Evolutionary conservation across 30 jellyfish, hydroid and myxozoan genomes (phyloP).

Genomic region (Aurelia sp.): DNA sequence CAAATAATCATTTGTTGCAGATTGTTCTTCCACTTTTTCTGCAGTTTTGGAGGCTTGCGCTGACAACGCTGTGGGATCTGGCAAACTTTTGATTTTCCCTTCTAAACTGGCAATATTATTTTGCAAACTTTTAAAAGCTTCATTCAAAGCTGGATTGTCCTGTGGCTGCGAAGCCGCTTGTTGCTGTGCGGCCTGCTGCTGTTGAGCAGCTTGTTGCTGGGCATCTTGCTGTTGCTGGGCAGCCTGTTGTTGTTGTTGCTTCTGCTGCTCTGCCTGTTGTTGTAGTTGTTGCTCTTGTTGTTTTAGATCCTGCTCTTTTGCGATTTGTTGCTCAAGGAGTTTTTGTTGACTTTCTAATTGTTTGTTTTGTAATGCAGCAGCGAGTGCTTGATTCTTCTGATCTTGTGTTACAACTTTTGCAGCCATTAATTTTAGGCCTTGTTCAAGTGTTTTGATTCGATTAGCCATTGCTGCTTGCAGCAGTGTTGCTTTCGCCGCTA

Average conservation of each 20-base stretch:
- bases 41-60: constrained; percentile 48
- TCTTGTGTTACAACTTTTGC: constrained; percentile 50
- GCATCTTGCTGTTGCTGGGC: constrained; percentile 27
- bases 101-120: constrained; percentile 65
- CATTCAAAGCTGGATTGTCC: constrained; percentile 33
- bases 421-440: constrained; percentile 61
- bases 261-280: constrained; percentile 12
- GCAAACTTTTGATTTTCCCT: constrained; percentile 65
- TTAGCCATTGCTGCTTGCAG: constrained; percentile 42
- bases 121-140: constrained; percentile 57
- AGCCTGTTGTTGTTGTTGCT: constrained; percentile 16
- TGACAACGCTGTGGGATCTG: constrained; percentile 72
- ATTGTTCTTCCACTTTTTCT: constrained; percentile 58
- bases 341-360: constrained; percentile 46
- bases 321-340: constrained; percentile 7
- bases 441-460: constrained; percentile 36
- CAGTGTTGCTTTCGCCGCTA: constrained; percentile 6
- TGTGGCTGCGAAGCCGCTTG: constrained; percentile 33
- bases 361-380: constrained; percentile 55
- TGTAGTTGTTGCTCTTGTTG: constrained; percentile 19
- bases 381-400: constrained; percentile 36
- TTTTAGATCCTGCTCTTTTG: neutral
- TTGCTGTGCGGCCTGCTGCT: constrained; percentile 20
- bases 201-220: constrained; percentile 15
- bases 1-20: constrained; percentile 49